Base-by-base conservation (phyloP, 1,140 invertebrate genomes). In the Eriocheir sinensis region DNA sequence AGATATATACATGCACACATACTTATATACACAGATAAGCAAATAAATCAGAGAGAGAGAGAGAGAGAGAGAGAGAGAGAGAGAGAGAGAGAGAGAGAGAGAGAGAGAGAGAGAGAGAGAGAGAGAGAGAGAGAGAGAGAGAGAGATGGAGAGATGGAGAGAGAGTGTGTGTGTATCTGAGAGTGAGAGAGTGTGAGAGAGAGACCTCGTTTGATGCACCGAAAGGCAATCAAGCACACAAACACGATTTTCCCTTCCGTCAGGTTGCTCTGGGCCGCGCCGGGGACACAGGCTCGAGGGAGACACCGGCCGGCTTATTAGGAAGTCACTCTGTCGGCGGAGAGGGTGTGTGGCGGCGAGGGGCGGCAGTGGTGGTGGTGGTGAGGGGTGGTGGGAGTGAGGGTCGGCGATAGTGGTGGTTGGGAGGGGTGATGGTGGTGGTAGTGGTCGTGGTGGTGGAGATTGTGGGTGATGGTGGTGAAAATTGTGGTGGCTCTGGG, bases 81-180 rank as follows among this genome's bases (percentile, higher is more conserved):
- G 86, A 89, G 2, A 89, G 89, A 90, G 89, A 90, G 40, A 90
- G 89, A 90, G 40, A 53, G 41, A 53, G 40, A 90, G 48, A 53
- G 15, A 89, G 41, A 89, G 36, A 40, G 86, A 89, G 36, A 89
- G 86, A 89, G 36, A 89, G 41, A 40, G 36, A 88, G 53, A 72
- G 53, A 72, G 53, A 72, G 21, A 72, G 53, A 72, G 6, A 72
- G 53, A 72, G 27, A 72, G 53, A 72, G 53, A 72, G 53, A 72
- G 53, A 72, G 53, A 48, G 44, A 48, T 4, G 15, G 44, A 48
- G 44, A 48, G 44, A 48, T 48, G 44, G 44, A 48, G 4, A 15
- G 15, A 48, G 4, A 15, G n/a, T n/a, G n/a, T n/a, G n/a, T n/a
- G n/a, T n/a, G n/a, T n/a, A n/a, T n/a, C n/a, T n/a, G 86, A 89